Evolutionary conservation across 2,113 vertebrate genomes (phyloP).

Genomic region (Oreochromis spilurus): DNA sequence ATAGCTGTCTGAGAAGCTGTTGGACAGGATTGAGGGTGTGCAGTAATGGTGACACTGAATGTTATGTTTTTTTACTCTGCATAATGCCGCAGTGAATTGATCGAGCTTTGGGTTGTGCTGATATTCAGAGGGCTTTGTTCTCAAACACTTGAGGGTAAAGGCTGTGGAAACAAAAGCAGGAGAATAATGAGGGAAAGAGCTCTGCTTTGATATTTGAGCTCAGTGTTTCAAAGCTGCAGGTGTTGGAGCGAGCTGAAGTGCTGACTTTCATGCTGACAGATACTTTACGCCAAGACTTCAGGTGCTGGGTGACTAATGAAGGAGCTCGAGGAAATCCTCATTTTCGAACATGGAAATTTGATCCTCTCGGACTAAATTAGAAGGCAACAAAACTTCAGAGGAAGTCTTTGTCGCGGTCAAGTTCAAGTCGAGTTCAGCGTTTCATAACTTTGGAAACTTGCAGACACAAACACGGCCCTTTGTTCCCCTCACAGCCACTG

Average conservation of each 20-base stretch:
- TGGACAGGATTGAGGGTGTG: neutral
- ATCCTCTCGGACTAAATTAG: neutral
- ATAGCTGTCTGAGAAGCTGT: neutral
- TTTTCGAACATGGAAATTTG: neutral
- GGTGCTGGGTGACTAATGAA: constrained; percentile 2
- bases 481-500: neutral
- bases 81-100: neutral
- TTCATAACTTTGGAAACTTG: neutral
- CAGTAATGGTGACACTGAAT: constrained; percentile 1
- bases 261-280: neutral
- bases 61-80: neutral
- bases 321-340: neutral
- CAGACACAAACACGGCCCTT: neutral
- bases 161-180: constrained; percentile 8
- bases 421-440: neutral
- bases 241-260: neutral
- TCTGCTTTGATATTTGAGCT: neutral
- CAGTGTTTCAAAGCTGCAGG: neutral
- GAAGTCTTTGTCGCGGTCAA: neutral
- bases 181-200: neutral
- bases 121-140: constrained; percentile 26
- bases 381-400: neutral
- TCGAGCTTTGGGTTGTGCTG: neutral
- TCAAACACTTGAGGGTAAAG: neutral
- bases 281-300: neutral